Evolutionary conservation across 2,113 vertebrate genomes (phyloP), one percentile per base, ranked within the genome.

Genomic region (Melanerpes formicivorus): DNA sequence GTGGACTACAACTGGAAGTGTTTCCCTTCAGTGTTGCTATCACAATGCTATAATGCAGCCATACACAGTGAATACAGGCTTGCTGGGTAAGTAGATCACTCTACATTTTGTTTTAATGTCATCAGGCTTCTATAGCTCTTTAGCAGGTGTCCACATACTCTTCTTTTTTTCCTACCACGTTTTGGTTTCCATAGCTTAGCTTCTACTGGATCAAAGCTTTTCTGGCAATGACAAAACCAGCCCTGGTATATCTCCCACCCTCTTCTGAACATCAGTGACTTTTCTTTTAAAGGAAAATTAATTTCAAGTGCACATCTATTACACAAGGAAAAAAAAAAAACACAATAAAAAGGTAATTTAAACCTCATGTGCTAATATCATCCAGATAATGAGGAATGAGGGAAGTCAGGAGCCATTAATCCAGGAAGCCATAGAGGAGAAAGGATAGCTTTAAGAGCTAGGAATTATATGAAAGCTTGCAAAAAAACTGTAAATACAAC

Each of bases 121-220:
- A 76, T 95, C 69, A 83, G 67, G 58, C 78, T 96, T 90, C 88
- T 88, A 54, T 88, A 96, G 80, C 78, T 95, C 88, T 95, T 95
- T 95, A 94, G 64, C 95, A 96, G 90, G 96, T 91, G 90, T 82
- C 56, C 65, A 26, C 3, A 50, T 23, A 70, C 18, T 22, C 34
- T 64, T 37, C 21, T 22, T 13, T 59, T 63, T 62, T 84, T 71
- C 48, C 78, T 92, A 93, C 42, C 13, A 76, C 76, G 72, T 77
- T 64, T 84, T 85, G 19, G 79, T 95, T 97, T 97, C 93, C 90
- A 96, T 79, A 93, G 83, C 79, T 94, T 79, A 93, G 83, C 79
- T 94, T 81, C 69, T 72, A 42, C 37, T 74, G 72, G 83, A 96
- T 93, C 88, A 93, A 96, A 92, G 82, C 40, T 74, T 90, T 95